A percentile compares a stretch with the other conserved stretches of the same genome.
Conservation (phyloP, 2,797 vertebrate genomes). For the Characodon lateralis region DNA sequence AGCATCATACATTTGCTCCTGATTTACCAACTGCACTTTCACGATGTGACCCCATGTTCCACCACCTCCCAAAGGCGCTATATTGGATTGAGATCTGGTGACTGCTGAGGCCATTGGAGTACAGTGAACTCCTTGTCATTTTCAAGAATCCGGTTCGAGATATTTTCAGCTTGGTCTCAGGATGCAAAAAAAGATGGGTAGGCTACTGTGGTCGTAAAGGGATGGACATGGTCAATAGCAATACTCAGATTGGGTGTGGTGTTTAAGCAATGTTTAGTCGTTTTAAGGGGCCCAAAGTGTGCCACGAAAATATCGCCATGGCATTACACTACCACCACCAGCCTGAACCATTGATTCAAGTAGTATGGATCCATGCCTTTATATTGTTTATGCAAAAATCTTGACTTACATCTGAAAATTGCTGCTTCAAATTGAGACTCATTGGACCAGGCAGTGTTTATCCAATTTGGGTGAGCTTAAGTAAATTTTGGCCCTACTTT, state of each 20-base stretch:
- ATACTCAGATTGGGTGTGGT: neutral
- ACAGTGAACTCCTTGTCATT: neutral
- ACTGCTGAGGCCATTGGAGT: neutral
- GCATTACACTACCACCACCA: neutral
- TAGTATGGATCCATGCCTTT: neutral
- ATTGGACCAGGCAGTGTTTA: neutral
- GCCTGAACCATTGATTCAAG: neutral
- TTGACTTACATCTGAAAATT: neutral
- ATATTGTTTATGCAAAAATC: neutral
- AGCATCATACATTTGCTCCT: neutral
- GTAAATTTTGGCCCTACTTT: neutral
- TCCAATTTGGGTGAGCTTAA: neutral
- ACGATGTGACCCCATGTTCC: neutral
- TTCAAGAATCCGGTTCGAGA: neutral
- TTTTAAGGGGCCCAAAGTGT: neutral
- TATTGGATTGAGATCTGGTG: neutral
- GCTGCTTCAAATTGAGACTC: neutral
- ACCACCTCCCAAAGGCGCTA: neutral
- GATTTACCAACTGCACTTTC: neutral
- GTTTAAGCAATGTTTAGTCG: neutral
- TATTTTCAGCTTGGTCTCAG: neutral
- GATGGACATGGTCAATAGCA: neutral
- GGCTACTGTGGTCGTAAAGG: neutral
- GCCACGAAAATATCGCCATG: neutral
- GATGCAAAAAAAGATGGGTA: neutral